These are phyloP conservation scores for Diachasmimorpha longicaudata DNA, from an alignment of 1,140 invertebrate species.

Conservation along the genomic window DNA sequence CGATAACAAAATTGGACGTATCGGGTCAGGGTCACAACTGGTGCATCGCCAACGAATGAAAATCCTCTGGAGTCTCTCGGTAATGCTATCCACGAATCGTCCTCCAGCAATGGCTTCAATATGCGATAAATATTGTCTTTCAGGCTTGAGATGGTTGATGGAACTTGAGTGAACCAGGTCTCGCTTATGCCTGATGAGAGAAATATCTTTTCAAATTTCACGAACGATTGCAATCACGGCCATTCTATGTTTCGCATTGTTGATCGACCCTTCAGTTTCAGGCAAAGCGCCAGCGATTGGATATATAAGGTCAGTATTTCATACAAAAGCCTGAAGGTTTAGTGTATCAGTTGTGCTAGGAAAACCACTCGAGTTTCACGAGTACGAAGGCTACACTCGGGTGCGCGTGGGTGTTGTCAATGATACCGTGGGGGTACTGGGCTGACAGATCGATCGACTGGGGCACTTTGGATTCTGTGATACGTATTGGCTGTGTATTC, in stretches of 20 bases:
- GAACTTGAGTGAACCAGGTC: background rate
- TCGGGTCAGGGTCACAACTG: background rate
- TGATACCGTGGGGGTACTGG: background rate
- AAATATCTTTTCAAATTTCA: conserved; percentile 53
- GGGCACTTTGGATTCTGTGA: background rate
- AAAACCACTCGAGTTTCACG: conserved; percentile 45
- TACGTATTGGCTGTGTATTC: background rate
- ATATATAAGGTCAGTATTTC: conserved; percentile 54
- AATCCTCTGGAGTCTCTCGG: background rate
- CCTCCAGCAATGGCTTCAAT: too few relatives aligned
- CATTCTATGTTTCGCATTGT: conserved; percentile 53
- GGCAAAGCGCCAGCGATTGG: conserved; percentile 49
- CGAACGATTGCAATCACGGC: conserved; percentile 45
- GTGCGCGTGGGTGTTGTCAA: background rate
- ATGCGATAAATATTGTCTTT: background rate
- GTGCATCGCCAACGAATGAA: background rate
- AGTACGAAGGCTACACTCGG: background rate
- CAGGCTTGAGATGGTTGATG: background rate
- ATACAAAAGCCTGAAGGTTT: background rate
- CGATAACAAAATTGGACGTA: background rate
- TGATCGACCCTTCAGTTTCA: conserved; percentile 46
- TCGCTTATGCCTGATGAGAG: conserved; percentile 23
- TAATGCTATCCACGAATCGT: background rate
- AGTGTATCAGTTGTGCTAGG: conserved; percentile 14
- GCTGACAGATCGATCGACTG: background rate